Evolutionary conservation across 2,888 invertebrate species (phyloP).

Genomic region (Spicauda simplicius): DNA sequence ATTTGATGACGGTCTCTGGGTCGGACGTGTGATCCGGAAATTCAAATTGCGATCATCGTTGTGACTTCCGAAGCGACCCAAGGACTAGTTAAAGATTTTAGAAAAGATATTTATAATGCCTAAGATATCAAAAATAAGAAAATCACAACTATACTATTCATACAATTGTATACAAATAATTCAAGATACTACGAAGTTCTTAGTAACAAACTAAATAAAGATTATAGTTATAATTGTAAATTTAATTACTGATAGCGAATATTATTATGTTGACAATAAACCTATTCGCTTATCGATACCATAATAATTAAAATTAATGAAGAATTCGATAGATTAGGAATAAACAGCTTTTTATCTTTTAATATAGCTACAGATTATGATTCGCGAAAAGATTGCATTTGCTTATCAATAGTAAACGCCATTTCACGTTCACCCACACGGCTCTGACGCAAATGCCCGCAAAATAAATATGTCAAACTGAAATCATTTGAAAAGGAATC

Average conservation of each 20-base stretch:
- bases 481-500: conserved; percentile 18
- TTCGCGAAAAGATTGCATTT: conserved; percentile 30
- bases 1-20: conserved; percentile 21
- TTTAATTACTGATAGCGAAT: conserved; percentile 29
- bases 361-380: conserved; percentile 36
- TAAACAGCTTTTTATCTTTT: conserved; percentile 38
- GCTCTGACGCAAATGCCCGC: conserved; percentile 36
- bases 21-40: conserved; percentile 11
- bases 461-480: conserved; percentile 39
- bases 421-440: conserved; percentile 33
- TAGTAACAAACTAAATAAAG: not conserved
- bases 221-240: conserved; percentile 18
- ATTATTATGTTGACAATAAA: conserved; percentile 31
- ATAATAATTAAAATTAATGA: conserved; percentile 30
- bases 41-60: not conserved
- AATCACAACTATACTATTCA: not conserved
- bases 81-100: not conserved
- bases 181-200: not conserved
- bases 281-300: conserved; percentile 25
- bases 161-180: too few species aligned
- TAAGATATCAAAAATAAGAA: not conserved
- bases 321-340: conserved; percentile 25
- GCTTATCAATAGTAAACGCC: conserved; percentile 31
- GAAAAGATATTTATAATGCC: too few species aligned
- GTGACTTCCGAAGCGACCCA: not conserved